phyloP scores from a whole-genome alignment of 2,888 invertebrate species.

The Heteromyza rotundicornis region DNA sequence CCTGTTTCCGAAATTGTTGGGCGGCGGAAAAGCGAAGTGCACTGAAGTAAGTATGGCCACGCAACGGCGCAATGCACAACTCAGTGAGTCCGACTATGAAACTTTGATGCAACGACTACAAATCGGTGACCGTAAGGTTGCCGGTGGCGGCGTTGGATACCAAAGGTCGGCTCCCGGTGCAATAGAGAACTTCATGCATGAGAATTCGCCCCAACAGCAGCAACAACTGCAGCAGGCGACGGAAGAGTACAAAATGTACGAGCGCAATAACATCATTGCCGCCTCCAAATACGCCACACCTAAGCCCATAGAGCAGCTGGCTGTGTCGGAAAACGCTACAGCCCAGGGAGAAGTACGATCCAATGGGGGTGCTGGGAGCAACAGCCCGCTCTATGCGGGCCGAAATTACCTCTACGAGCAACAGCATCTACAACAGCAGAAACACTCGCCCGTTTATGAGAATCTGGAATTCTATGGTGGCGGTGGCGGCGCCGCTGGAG shows the following conservation, averaged over 20 bases:
- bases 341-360: slow-evolving; percentile 27
- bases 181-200: slow-evolving; percentile 48
- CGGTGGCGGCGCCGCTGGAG: slow-evolving; percentile 31
- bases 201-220: slow-evolving; percentile 59
- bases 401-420: slow-evolving; percentile 40
- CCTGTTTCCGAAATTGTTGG: slow-evolving; percentile 5
- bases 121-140: slow-evolving; percentile 37
- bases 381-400: slow-evolving; percentile 24
- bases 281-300: slow-evolving; percentile 80
- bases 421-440: slow-evolving; percentile 38
- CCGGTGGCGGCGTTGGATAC: slow-evolving; percentile 8
- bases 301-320: slow-evolving; percentile 67
- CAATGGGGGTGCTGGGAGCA: slow-evolving; percentile 12
- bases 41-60: too few relatives aligned
- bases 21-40: not conserved
- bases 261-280: slow-evolving; percentile 77
- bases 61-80: slow-evolving; percentile 31
- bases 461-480: slow-evolving; percentile 81
- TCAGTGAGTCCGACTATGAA: slow-evolving; percentile 51
- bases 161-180: too few relatives aligned
- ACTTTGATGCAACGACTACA: slow-evolving; percentile 56
- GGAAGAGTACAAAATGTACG: slow-evolving; percentile 67
- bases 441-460: slow-evolving; percentile 73
- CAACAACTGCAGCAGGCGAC: slow-evolving; percentile 69
- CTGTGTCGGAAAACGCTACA: slow-evolving; percentile 63